Percentiles rank a stretch among this genome's conserved stretches.
These are phyloP conservation scores for Diabrotica undecimpunctata DNA, from an alignment of 1,140 invertebrate genomes.

Conservation along the genomic window DNA sequence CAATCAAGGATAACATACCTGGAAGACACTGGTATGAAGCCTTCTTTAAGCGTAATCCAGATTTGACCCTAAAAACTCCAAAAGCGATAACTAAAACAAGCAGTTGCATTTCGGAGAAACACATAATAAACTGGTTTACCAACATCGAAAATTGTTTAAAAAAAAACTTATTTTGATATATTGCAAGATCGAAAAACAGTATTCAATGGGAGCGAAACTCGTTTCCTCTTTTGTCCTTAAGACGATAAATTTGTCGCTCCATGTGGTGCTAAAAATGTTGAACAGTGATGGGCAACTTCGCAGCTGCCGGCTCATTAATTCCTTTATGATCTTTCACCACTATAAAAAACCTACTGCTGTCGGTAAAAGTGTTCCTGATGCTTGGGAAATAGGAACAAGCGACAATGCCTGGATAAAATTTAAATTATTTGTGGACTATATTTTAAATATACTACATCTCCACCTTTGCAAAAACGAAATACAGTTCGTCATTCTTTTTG, in stretches of 20 bases:
- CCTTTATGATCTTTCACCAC: slow-evolving; percentile 33
- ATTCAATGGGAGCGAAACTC: slow-evolving; percentile 46
- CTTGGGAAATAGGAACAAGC: slow-evolving; percentile 41
- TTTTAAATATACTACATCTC: slow-evolving; percentile 39
- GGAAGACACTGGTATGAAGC: no score
- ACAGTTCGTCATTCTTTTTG: slow-evolving; percentile 40
- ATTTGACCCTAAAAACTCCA: no score
- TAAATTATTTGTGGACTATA: slow-evolving; percentile 44
- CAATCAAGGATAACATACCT: no score
- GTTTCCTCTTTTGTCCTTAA: slow-evolving; percentile 41
- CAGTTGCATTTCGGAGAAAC: no score
- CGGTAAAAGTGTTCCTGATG: slow-evolving; percentile 31
- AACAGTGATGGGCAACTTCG: slow-evolving; percentile 28
- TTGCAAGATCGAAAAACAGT: slow-evolving; percentile 36
- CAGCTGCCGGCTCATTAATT: slow-evolving; percentile 24
- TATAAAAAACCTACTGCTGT: slow-evolving; percentile 29
- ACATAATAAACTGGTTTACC: no score
- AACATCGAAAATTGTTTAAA: no score
- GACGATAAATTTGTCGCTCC: slow-evolving; percentile 18
- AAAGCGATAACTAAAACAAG: no score
- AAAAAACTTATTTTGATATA: slow-evolving; percentile 29
- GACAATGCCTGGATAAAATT: slow-evolving; percentile 46
- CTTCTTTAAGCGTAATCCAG: no score
- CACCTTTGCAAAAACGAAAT: slow-evolving; percentile 33
- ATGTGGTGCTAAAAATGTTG: slow-evolving; percentile 33